Percentiles rank a stretch among this genome's conserved stretches.
These are phyloP conservation scores for Rhaphigaster nebulosa DNA, from an alignment of 2,888 invertebrate genomes.

Conservation along the genomic window DNA sequence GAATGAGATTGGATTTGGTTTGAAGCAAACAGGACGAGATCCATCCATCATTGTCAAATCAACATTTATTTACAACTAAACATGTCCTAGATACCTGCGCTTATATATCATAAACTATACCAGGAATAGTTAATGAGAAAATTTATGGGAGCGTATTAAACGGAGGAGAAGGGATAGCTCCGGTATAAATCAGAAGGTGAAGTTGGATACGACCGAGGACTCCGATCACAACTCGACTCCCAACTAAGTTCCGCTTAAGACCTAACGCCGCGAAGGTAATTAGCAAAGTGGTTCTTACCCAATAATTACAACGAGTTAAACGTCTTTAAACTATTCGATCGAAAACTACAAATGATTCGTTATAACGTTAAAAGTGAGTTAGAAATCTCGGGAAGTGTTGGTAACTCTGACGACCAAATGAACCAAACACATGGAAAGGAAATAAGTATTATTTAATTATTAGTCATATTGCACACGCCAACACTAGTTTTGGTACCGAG, in stretches of 20 bases:
- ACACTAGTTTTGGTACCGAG: too few relatives aligned
- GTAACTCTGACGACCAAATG: background rate
- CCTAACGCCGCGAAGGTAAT: slow-evolving; percentile 6
- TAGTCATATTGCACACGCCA: too few relatives aligned
- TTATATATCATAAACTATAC: background rate
- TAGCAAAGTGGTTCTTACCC: slow-evolving; percentile 40
- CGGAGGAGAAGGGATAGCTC: background rate
- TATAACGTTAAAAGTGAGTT: background rate
- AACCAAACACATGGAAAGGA: too few relatives aligned
- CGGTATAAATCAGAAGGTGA: slow-evolving; percentile 19
- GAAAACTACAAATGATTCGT: background rate
- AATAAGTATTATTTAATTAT: too few relatives aligned
- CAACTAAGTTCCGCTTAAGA: slow-evolving; percentile 29
- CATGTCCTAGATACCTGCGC: background rate
- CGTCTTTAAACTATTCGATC: background rate
- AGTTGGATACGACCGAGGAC: slow-evolving; percentile 18
- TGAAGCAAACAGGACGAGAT: background rate
- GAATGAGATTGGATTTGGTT: background rate
- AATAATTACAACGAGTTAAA: slow-evolving; percentile 33
- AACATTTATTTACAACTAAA: background rate
- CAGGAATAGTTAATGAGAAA: background rate
- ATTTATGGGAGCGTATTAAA: slow-evolving; percentile 5
- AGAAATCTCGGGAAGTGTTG: background rate
- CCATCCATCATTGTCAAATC: background rate
- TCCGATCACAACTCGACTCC: slow-evolving; percentile 33